phyloP scores from a whole-genome alignment of 2,888 invertebrate genomes.

The Drosophila buzzatii region DNA sequence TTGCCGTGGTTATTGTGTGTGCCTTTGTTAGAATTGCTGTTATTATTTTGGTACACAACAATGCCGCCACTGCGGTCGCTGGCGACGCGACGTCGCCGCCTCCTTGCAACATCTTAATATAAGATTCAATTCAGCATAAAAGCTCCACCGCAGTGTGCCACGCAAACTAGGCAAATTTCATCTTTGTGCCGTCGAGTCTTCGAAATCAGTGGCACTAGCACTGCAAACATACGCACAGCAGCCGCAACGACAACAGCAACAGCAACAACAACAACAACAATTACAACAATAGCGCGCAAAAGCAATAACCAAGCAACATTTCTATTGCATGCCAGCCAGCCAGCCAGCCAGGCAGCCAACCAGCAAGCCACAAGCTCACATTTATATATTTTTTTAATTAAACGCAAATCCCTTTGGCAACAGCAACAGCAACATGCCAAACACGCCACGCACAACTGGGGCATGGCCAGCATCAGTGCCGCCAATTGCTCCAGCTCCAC shows the following conservation, averaged over 20 bases:
- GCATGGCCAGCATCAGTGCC: slow-evolving; percentile 26
- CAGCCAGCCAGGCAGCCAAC: no score
- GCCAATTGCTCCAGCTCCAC: slow-evolving; percentile 25
- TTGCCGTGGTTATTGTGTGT: slow-evolving; percentile 73
- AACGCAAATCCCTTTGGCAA: slow-evolving; percentile 76
- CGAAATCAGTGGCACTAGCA: slow-evolving; percentile 41
- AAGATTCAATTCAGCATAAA: slow-evolving; percentile 75
- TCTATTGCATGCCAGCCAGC: slow-evolving; percentile 72
- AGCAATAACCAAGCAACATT: slow-evolving; percentile 75
- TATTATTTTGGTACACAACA: slow-evolving; percentile 71
- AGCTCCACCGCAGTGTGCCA: slow-evolving; percentile 20
- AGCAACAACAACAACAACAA: slow-evolving; percentile 36
- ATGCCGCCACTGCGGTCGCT: slow-evolving; percentile 42
- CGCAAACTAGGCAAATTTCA: slow-evolving; percentile 45
- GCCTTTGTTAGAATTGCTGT: slow-evolving; percentile 70
- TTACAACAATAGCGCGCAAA: slow-evolving; percentile 45
- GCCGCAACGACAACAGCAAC: slow-evolving; percentile 41
- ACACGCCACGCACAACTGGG: slow-evolving; percentile 32
- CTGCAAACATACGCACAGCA: slow-evolving; percentile 50
- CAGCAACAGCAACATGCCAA: slow-evolving; percentile 67
- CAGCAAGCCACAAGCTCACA: slow-evolving; percentile 52
- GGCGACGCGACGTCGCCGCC: slow-evolving; percentile 45
- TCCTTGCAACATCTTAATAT: slow-evolving; percentile 77
- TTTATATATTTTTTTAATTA: slow-evolving; percentile 77
- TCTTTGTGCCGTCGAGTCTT: slow-evolving; percentile 53